phyloP scores from a whole-genome alignment of 2,113 vertebrate genomes.

The Chaetura pelagica region DNA sequence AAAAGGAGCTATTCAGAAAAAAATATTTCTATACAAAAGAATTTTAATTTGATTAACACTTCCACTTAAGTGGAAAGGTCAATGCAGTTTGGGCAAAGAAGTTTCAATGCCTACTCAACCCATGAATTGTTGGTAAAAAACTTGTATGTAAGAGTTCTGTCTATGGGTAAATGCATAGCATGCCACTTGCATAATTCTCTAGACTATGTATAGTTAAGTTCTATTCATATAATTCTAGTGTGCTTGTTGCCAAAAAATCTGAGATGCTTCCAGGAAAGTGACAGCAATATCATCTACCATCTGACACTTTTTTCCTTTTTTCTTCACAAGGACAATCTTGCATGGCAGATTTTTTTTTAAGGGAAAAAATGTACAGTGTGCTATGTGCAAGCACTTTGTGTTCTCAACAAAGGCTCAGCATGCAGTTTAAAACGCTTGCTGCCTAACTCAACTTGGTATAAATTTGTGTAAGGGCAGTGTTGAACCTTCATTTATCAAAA shows the following conservation, averaged over 20 bases:
- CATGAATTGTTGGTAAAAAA: conserved; percentile 38
- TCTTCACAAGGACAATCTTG: not conserved
- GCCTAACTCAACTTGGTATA: not conserved
- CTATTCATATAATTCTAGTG: conserved; percentile 21
- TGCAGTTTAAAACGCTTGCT: accelerated
- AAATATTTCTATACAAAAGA: not conserved
- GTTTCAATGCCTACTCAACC: not conserved
- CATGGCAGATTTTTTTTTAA: not conserved
- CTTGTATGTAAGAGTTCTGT: not conserved
- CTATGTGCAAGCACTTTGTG: not conserved
- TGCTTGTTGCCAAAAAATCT: not conserved
- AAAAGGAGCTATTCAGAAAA: not conserved
- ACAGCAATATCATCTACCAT: conserved; percentile 30
- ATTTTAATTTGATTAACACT: conserved; percentile 31
- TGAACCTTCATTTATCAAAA: not conserved
- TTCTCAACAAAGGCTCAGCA: not conserved
- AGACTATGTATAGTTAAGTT: not conserved
- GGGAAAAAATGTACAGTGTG: not conserved
- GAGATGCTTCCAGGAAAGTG: conserved; percentile 32
- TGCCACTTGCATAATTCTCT: not conserved
- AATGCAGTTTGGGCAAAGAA: not conserved
- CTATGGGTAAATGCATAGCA: not conserved
- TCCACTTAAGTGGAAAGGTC: not conserved
- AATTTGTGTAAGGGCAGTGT: not conserved
- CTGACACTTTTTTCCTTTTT: not conserved